Percentiles rank a stretch among this genome's conserved stretches.
Evolutionary conservation across 2,888 invertebrate genomes (phyloP).

Genomic region (Parascotia fuliginaria): DNA sequence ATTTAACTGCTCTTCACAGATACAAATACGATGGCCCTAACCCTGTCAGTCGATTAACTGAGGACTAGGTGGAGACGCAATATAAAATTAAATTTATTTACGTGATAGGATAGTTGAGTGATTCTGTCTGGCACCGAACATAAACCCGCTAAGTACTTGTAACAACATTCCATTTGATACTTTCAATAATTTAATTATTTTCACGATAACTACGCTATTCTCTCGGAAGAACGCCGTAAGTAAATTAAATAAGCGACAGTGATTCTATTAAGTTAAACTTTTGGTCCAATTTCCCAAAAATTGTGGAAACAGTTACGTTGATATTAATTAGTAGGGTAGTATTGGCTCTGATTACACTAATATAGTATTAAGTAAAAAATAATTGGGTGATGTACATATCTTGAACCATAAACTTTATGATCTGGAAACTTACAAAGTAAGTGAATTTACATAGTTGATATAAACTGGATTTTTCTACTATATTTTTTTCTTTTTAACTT

Average conservation of each 20-base stretch:
- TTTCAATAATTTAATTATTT: constrained; percentile 63
- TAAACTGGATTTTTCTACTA: background rate
- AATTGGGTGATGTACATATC: constrained; percentile 34
- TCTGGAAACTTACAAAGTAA: constrained; percentile 30
- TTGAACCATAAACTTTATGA: constrained; percentile 44
- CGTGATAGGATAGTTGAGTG: constrained; percentile 57
- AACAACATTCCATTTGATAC: constrained; percentile 47
- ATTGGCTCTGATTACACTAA: constrained; percentile 30
- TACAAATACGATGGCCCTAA: constrained; percentile 48
- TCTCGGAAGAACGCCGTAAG: too few species aligned
- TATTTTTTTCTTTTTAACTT: background rate
- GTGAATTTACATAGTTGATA: background rate
- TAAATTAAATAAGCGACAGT: too few species aligned
- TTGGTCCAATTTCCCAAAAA: too few species aligned
- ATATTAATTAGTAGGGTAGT: too few species aligned
- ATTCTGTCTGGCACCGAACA: constrained; percentile 30
- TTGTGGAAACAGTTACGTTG: too few species aligned
- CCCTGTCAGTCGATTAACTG: constrained; percentile 60
- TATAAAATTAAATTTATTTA: constrained; percentile 74
- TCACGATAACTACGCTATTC: constrained; percentile 41
- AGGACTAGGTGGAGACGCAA: constrained; percentile 62
- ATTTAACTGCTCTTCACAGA: constrained; percentile 40
- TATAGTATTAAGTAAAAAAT: constrained; percentile 39
- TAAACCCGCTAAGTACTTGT: constrained; percentile 33
- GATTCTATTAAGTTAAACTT: too few species aligned